phyloP scores from a whole-genome alignment of 2,888 invertebrate species.

The Hoplodrina blanda region DNA sequence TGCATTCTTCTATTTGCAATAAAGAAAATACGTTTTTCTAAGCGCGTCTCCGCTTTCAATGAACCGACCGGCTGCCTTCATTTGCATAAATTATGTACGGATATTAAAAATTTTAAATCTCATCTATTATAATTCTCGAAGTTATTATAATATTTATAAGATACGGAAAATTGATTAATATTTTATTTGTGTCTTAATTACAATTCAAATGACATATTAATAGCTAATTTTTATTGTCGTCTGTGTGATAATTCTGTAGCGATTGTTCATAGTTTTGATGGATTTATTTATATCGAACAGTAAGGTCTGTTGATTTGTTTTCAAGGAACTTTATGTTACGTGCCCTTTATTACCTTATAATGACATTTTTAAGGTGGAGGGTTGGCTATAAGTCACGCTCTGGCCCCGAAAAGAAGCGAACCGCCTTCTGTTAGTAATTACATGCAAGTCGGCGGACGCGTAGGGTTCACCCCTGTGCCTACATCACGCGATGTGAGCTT shows the following conservation, averaged over 20 bases:
- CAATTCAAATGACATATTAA: constrained; percentile 53
- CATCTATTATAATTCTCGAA: constrained; percentile 43
- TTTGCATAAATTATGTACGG: constrained; percentile 67
- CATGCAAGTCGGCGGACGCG: constrained; percentile 80
- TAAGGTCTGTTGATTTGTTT: constrained; percentile 69
- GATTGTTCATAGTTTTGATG: constrained; percentile 51
- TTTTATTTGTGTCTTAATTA: constrained; percentile 61
- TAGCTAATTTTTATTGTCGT: constrained; percentile 43
- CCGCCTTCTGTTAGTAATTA: constrained; percentile 85
- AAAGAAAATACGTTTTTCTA: constrained; percentile 54
- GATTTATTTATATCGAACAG: constrained; percentile 58
- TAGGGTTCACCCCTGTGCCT: constrained; percentile 75
- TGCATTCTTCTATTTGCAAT: constrained; percentile 60
- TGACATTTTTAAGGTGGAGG: constrained; percentile 76
- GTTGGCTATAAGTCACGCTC: constrained; percentile 80
- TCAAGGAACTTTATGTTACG: constrained; percentile 73
- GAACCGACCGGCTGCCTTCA: constrained; percentile 60
- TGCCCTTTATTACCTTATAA: constrained; percentile 82
- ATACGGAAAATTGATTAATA: constrained; percentile 52
- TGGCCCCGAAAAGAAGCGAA: constrained; percentile 83
- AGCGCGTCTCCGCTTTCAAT: constrained; percentile 55
- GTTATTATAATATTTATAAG: constrained; percentile 57
- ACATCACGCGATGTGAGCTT: constrained; percentile 83
- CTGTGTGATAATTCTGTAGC: constrained; percentile 44
- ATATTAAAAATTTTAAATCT: constrained; percentile 57